Evolutionary conservation across 2,113 vertebrate genomes (phyloP).

Genomic region (Pipa parva): DNA sequence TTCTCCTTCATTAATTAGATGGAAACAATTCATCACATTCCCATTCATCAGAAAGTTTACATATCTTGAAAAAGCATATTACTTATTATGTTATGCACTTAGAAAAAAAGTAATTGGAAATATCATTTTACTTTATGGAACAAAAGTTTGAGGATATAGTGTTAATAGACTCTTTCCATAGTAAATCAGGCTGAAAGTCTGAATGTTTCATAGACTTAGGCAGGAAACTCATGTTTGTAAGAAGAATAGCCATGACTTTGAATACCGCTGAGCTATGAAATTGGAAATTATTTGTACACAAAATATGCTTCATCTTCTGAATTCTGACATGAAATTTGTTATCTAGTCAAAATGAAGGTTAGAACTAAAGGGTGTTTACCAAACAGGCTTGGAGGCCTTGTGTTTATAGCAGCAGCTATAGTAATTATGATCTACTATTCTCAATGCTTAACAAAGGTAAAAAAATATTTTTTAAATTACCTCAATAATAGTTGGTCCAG

Average conservation of each 20-base stretch:
- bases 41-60: too few species aligned
- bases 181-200: slow-evolving; percentile 29
- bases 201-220: slow-evolving; percentile 22
- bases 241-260: slow-evolving; percentile 37
- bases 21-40: too few species aligned
- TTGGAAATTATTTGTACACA: slow-evolving; percentile 43
- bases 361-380: slow-evolving; percentile 1
- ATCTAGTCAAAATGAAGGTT: slow-evolving; percentile 31
- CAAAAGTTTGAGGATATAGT: slow-evolving; percentile 10
- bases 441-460: too few species aligned
- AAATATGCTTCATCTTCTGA: slow-evolving; percentile 27
- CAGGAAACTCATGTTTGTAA: slow-evolving; percentile 19
- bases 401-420: not conserved
- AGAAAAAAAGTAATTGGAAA: too few species aligned
- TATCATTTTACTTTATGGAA: too few species aligned
- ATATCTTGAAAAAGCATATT: too few species aligned
- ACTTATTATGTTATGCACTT: too few species aligned
- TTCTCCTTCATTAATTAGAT: too few species aligned
- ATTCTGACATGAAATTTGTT: slow-evolving; percentile 36
- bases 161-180: slow-evolving; percentile 18
- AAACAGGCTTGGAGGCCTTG: not conserved
- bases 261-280: slow-evolving; percentile 42
- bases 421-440: too few species aligned
- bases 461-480: too few species aligned
- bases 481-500: too few species aligned